Base-by-base conservation (phyloP, 2,797 vertebrate genomes). In the Rachycentron canadum region DNA sequence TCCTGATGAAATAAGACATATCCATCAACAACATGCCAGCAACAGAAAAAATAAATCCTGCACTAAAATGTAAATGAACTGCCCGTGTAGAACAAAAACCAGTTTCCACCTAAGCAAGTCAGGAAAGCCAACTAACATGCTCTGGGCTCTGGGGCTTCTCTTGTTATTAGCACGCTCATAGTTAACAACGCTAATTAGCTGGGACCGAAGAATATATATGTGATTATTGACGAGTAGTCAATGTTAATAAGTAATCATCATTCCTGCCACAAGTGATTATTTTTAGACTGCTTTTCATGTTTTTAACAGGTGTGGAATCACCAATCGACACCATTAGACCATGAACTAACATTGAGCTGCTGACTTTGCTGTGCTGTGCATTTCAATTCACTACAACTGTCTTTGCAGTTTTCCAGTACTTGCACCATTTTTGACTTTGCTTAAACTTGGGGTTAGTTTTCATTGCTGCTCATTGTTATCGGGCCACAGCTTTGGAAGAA, bases 401-500 rank as follows among this genome's bases (percentile, higher is more conserved):
- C n/a, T n/a, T n/a, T n/a, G n/a, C n/a, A n/a, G n/a, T n/a, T n/a
- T n/a, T n/a, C n/a, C n/a, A n/a, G n/a, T n/a, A n/a, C n/a, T 57
- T 43, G n/a, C 10, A 45, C 50, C 26, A n/a, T 40, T 68, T 74
- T 79, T 59, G 23, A 57, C 63, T 61, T 72, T 61, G 25, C 19
- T 78, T 45, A 63, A 83, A 80, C 38, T 45, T 64, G 14, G 40
- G 58, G 56, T 82, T 55, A 63, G 16, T 78, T 88, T 79, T 81
- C 49, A 71, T 78, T 73, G 63, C 65, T 79, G 70, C 49, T 78
- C 49, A 59, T 60, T 72, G 81, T 60, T 70, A 34, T 79, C 12
- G 49, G 70, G 73, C 78, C 73, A 45, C n/a, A 34, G 58, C 79
- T 87, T 67, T 69, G 59, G 78, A 82, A 79, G 74, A 82, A 75